These are phyloP conservation scores for Habroteleia sp. DNA, from an alignment of 2,888 invertebrate genomes.

Conservation along the genomic window DNA sequence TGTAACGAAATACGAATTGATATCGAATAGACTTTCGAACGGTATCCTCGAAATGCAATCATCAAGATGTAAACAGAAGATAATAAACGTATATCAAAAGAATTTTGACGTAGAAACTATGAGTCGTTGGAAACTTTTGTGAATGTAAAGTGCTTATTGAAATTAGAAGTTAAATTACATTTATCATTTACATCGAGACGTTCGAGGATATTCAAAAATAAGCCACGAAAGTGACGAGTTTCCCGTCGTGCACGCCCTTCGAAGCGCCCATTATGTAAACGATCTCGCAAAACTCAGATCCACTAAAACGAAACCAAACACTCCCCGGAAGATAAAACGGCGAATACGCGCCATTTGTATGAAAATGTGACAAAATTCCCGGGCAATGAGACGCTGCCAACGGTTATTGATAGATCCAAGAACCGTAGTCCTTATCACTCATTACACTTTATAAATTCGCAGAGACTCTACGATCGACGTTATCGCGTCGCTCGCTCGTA, in stretches of 20 bases:
- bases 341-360: slow-evolving; percentile 36
- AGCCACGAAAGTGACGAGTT: neutral
- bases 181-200: too few species aligned
- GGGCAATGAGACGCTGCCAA: slow-evolving; percentile 19
- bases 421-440: slow-evolving; percentile 45
- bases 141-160: too few species aligned
- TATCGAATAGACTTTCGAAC: slow-evolving; percentile 47
- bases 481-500: slow-evolving; percentile 33
- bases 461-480: slow-evolving; percentile 13
- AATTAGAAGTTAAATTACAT: too few species aligned
- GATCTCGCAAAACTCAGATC: neutral
- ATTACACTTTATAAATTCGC: slow-evolving; percentile 48
- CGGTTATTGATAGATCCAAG: slow-evolving; percentile 43
- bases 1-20: slow-evolving; percentile 18
- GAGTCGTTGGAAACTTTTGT: too few species aligned
- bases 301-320: slow-evolving; percentile 21
- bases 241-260: neutral
- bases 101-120: slow-evolving; percentile 10
- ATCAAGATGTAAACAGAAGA: slow-evolving; percentile 14
- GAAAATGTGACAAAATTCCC: slow-evolving; percentile 52
- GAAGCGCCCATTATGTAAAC: slow-evolving; percentile 9
- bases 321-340: slow-evolving; percentile 29
- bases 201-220: neutral
- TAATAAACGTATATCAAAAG: slow-evolving; percentile 41
- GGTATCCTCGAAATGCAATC: slow-evolving; percentile 25